A percentile compares a stretch with the other conserved stretches of the same genome.
Conservation (phyloP, 2,113 vertebrate species). For the Hippocampus guttulatus region DNA sequence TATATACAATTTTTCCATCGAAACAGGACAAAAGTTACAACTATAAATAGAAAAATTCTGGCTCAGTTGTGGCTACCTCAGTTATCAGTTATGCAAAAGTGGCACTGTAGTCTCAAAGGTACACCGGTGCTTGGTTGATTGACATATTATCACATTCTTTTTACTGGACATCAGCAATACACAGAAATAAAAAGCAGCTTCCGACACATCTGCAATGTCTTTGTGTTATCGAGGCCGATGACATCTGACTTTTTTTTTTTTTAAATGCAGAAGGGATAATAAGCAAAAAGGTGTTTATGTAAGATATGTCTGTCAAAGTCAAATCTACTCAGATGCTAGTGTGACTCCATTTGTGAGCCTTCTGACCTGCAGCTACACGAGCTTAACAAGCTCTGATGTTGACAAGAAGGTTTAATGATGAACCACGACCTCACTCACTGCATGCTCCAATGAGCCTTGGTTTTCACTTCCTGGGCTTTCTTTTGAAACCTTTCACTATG, state of each 20-base stretch:
- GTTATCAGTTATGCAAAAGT: no score
- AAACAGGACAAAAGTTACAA: no score
- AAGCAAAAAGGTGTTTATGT: background rate
- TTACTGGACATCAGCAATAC: background rate
- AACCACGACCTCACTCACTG: background rate
- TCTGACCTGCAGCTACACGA: background rate
- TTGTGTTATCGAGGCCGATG: background rate
- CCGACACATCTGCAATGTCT: background rate
- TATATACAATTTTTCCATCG: no score
- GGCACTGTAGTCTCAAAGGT: background rate
- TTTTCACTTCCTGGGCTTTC: background rate
- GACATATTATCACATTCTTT: background rate
- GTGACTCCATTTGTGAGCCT: background rate
- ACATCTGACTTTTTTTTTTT: background rate
- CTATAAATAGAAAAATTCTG: no score
- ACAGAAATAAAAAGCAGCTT: background rate
- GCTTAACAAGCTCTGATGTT: background rate
- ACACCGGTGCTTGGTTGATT: background rate
- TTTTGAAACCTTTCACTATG: background rate
- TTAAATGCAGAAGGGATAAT: background rate
- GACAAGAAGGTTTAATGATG: background rate
- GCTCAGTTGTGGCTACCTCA: no score
- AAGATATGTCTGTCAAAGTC: background rate
- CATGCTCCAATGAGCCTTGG: background rate
- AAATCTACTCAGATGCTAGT: background rate